Evolutionary conservation across 2,113 vertebrate genomes (phyloP).

Genomic region (Octodon degus): DNA sequence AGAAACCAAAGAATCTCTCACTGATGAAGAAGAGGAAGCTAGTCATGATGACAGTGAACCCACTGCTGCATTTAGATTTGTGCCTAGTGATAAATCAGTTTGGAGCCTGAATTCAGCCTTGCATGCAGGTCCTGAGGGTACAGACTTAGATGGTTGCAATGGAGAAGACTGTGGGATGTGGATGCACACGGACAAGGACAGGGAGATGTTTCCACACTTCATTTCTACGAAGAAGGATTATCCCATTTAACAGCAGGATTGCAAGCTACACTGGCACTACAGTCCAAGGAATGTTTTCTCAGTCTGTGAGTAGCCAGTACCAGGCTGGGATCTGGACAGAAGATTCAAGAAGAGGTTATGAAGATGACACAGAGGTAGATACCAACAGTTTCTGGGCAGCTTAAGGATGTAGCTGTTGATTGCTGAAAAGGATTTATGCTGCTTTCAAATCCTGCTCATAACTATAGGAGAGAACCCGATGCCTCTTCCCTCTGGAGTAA

Average conservation of each 20-base stretch:
- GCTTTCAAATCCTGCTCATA: conserved; percentile 72
- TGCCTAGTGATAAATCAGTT: conserved; percentile 94
- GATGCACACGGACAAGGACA: conserved; percentile 94
- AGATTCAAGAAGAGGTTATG: conserved; percentile 88
- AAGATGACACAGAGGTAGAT: conserved; percentile 77
- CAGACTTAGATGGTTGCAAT: conserved; percentile 94
- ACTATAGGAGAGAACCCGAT: conserved; percentile 71
- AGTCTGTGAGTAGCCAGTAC: conserved; percentile 93
- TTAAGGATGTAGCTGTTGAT: neutral
- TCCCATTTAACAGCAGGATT: conserved; percentile 94
- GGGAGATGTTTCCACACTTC: conserved; percentile 93
- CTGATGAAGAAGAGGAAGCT: conserved; percentile 85
- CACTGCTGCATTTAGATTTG: conserved; percentile 95
- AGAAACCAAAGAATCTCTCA: conserved; percentile 89
- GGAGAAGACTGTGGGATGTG: conserved; percentile 95
- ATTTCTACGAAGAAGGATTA: conserved; percentile 97
- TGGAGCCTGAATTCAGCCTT: conserved; percentile 97
- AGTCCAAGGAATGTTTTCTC: conserved; percentile 96
- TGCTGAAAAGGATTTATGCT: neutral
- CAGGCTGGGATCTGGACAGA: conserved; percentile 96
- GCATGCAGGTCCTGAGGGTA: conserved; percentile 95
- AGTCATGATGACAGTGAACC: conserved; percentile 87
- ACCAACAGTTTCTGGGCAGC: neutral
- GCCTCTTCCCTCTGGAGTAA: conserved; percentile 62
- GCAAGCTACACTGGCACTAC: conserved; percentile 93